Base-by-base conservation (phyloP, 2,113 vertebrate species). In the Murina feae region DNA sequence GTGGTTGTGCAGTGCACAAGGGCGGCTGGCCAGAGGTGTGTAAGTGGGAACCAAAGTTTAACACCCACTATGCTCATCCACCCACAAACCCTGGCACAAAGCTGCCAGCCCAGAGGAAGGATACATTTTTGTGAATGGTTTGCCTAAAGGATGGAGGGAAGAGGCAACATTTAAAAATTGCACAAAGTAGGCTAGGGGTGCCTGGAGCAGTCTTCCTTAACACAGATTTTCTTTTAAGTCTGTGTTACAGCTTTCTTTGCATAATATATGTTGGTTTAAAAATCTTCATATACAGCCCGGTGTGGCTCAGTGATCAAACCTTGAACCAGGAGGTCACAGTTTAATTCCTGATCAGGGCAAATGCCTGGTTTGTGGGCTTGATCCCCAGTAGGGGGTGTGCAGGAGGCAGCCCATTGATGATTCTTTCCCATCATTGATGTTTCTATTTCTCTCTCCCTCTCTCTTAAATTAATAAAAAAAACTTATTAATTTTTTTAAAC, bases 1-100 rank as follows among this genome's bases (percentile, higher is more conserved):
- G 25, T 5, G n/a, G 25, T 2, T 32, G n/a, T 1, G 1, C 4
- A 14, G 2, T 0, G 0, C 10, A 14, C n/a, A 39, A 17, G 25
- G 49, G 44, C 37, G 2, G 35, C 39, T 1, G 37, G 66, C 18
- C 37, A 1, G 1, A n/a, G 72, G 0, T 9, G 2, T 2, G 1
- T 12, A 13, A 49, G 25, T 4, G 60, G 39, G 14, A 78, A n/a
- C 2, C 30, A 16, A 30, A 60, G 25, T 51, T 81, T 44, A 69
- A 37, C 9, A 72, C 6, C 28, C 53, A 4, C 10, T 84, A 35
- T 55, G 35, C 28, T 81, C 63, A 74, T 21, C 16, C 17, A 13
- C 47, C 9, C 6, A 21, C 10, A 23, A 76, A 5, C 75, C 72
- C n/a, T 49, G 10, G 5, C 17, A 10, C n/a, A 72, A 58, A 32